Percentiles rank a stretch among this genome's conserved stretches.
Conservation (phyloP, 2,113 vertebrate genomes). For the Gnathonemus longibarbis region DNA sequence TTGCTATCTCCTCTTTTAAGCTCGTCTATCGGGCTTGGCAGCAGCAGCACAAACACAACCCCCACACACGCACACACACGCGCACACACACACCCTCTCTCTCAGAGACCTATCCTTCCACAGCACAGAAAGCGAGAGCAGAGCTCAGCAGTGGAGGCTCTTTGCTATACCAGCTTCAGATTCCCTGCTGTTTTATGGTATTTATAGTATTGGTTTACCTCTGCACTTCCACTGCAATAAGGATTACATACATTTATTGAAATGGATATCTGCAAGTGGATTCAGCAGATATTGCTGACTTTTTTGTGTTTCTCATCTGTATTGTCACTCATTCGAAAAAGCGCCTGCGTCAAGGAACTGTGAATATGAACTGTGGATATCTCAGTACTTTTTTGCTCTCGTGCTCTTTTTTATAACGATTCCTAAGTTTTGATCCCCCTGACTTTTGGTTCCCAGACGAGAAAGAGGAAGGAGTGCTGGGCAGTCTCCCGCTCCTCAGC, state of each 20-base stretch:
- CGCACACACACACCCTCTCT: conserved; percentile 31
- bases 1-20: conserved; percentile 42
- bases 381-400: neutral
- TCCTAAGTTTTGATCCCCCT: neutral
- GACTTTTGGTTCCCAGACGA: conserved; percentile 65
- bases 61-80: conserved; percentile 22
- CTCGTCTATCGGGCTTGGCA: conserved; percentile 14
- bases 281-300: conserved; percentile 36
- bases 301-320: neutral
- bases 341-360: neutral
- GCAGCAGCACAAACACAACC: conserved; percentile 36
- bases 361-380: neutral
- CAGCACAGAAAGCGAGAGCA: neutral
- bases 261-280: conserved; percentile 52
- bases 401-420: neutral
- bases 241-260: conserved; percentile 23
- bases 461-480: conserved; percentile 83
- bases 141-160: conserved; percentile 14
- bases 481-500: conserved; percentile 87
- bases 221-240: conserved; percentile 17
- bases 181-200: conserved; percentile 38
- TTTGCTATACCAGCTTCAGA: conserved; percentile 15
- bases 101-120: neutral
- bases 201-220: neutral
- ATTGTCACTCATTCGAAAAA: neutral